Conservation (phyloP, 2,888 invertebrate genomes). For the Trichopria drosophilae region DNA sequence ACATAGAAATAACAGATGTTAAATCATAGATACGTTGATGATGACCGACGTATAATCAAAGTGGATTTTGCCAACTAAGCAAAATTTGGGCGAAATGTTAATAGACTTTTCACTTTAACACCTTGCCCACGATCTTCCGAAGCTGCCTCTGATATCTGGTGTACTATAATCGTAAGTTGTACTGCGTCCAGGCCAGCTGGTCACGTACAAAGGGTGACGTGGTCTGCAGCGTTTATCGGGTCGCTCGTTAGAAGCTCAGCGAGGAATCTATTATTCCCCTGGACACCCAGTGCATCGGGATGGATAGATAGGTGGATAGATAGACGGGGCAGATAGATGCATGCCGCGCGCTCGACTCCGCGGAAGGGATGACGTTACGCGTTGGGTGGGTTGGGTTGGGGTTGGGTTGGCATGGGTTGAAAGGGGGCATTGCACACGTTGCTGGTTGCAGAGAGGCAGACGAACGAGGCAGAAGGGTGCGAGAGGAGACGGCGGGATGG, state of each 20-base stretch:
- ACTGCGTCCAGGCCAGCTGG: too few relatives aligned
- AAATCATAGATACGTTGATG: too few relatives aligned
- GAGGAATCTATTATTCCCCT: slow-evolving; percentile 36
- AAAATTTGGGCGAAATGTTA: too few relatives aligned
- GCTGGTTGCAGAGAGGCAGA: slow-evolving; percentile 43
- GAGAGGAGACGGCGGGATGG: slow-evolving; percentile 46
- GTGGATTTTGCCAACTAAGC: too few relatives aligned
- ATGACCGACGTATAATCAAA: too few relatives aligned
- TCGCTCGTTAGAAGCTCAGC: slow-evolving; percentile 28
- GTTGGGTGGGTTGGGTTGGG: slow-evolving; percentile 3
- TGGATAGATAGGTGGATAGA: slow-evolving; percentile 45
- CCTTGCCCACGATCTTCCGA: too few relatives aligned
- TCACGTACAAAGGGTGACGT: too few relatives aligned
- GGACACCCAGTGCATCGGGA: slow-evolving; percentile 45
- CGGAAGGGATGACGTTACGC: slow-evolving; percentile 6
- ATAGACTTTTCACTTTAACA: too few relatives aligned
- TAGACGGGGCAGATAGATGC: slow-evolving; percentile 43
- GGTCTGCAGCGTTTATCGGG: slow-evolving; percentile 21
- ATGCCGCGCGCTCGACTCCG: slow-evolving; percentile 11
- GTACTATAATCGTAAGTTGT: too few relatives aligned
- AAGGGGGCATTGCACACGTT: slow-evolving; percentile 29
- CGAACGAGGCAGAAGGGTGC: slow-evolving; percentile 40
- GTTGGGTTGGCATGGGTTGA: slow-evolving; percentile 14
- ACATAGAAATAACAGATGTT: too few relatives aligned
- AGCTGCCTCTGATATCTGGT: too few relatives aligned